phyloP scores from a whole-genome alignment of 2,797 vertebrate species.

The Takifugu rubripes region DNA sequence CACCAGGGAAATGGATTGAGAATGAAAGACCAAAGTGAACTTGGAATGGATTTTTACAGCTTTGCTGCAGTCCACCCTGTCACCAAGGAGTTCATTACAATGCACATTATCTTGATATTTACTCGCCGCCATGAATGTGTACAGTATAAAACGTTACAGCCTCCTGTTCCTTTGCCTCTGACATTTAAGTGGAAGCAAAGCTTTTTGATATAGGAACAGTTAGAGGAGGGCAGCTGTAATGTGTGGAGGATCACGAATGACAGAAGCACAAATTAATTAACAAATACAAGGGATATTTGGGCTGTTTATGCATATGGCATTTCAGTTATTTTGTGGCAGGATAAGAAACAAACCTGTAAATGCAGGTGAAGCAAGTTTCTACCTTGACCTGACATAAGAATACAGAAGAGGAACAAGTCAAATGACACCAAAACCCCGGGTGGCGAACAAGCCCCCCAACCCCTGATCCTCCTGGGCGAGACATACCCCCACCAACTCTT shows the following conservation, averaged over 20 bases:
- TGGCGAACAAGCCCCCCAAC: no score
- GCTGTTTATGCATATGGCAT: no score
- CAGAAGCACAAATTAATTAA: no score
- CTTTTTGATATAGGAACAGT: slow-evolving; percentile 51
- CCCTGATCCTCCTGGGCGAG: no score
- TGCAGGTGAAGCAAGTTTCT: no score
- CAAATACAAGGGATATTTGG: no score
- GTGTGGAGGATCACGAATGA: not conserved
- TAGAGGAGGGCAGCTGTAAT: slow-evolving; percentile 48
- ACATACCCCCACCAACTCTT: no score
- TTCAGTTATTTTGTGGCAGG: no score
- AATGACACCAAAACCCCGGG: no score
- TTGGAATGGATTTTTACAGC: slow-evolving; percentile 10
- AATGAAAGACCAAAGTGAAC: slow-evolving; percentile 34
- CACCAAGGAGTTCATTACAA: slow-evolving; percentile 4
- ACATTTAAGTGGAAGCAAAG: slow-evolving; percentile 32
- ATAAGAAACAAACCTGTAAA: no score
- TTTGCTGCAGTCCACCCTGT: not conserved
- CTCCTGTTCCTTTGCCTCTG: slow-evolving; percentile 11
- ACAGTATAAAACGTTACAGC: not conserved
- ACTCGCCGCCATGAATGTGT: slow-evolving; percentile 22
- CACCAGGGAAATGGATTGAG: slow-evolving; percentile 27
- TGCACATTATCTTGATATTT: slow-evolving; percentile 37
- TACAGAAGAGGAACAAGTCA: no score
- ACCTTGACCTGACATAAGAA: no score